phyloP scores from a whole-genome alignment of 2,888 invertebrate genomes.

The Melanchra persicariae region DNA sequence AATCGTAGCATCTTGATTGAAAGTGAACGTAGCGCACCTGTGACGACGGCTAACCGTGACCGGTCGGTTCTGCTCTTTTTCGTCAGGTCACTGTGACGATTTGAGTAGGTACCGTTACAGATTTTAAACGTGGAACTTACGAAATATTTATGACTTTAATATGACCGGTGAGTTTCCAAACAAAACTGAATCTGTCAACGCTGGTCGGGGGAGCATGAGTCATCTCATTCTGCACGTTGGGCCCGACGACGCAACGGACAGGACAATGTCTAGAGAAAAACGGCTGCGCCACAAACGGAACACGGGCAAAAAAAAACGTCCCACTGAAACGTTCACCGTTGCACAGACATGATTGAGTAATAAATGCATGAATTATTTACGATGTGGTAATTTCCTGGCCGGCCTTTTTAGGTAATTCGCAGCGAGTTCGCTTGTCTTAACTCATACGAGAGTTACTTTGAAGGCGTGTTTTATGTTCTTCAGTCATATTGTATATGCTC shows the following conservation, averaged over 20 bases:
- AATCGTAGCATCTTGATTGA: conserved; percentile 81
- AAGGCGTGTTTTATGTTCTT: conserved; percentile 72
- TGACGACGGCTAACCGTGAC: conserved; percentile 81
- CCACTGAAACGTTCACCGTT: conserved; percentile 83
- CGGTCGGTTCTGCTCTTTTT: conserved; percentile 81
- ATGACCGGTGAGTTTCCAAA: conserved; percentile 52
- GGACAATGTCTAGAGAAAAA: conserved; percentile 84
- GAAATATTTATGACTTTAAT: conserved; percentile 61
- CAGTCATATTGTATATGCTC: conserved; percentile 68
- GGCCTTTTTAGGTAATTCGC: conserved; percentile 81
- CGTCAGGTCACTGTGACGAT: conserved; percentile 84
- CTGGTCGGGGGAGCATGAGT: conserved; percentile 62
- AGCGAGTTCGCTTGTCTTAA: conserved; percentile 67
- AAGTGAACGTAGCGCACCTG: conserved; percentile 89
- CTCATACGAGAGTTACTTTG: conserved; percentile 67
- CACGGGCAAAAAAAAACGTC: conserved; percentile 73
- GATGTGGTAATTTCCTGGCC: conserved; percentile 84
- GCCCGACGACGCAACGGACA: conserved; percentile 72
- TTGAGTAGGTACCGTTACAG: conserved; percentile 81
- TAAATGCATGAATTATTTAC: conserved; percentile 89
- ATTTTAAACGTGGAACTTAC: conserved; percentile 70
- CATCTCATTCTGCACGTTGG: conserved; percentile 58
- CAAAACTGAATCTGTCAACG: conserved; percentile 64
- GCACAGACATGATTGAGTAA: conserved; percentile 86
- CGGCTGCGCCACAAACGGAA: conserved; percentile 73